These are phyloP conservation scores for Antidorcas marsupialis DNA, from an alignment of 2,113 vertebrate genomes.

Conservation along the genomic window DNA sequence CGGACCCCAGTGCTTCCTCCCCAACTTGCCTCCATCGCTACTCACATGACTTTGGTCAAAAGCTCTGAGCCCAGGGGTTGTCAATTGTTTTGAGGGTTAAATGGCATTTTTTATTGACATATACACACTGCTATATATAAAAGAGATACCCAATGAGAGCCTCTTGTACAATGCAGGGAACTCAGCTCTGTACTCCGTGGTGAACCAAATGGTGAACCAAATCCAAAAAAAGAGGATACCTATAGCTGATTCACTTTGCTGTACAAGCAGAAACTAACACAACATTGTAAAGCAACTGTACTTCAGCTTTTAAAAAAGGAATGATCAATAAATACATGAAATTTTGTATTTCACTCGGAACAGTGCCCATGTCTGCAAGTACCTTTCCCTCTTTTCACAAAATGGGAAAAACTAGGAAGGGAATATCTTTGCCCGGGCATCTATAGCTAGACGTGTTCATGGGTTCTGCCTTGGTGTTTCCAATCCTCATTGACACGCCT, in stretches of 20 bases:
- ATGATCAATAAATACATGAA: neutral
- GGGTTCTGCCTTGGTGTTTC: neutral
- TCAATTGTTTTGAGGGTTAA: neutral
- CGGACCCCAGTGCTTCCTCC: too few species aligned
- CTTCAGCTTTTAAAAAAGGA: neutral
- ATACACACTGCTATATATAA: neutral
- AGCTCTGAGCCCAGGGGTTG: rapidly evolving
- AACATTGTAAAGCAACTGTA: neutral
- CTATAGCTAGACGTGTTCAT: neutral
- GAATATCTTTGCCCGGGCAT: neutral
- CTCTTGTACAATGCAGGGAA: neutral
- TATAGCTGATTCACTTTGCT: neutral
- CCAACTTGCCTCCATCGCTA: rapidly evolving
- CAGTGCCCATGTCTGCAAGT: neutral
- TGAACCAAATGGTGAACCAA: neutral
- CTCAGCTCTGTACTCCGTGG: rapidly evolving
- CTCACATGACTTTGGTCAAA: neutral
- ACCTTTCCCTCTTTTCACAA: neutral
- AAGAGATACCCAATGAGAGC: neutral
- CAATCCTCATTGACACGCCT: neutral
- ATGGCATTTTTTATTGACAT: neutral
- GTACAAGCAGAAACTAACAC: neutral
- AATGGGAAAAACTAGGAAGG: neutral
- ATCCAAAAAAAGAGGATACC: neutral
- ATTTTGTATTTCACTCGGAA: neutral